phyloP scores from a whole-genome alignment of 2,888 invertebrate species.

The Colletes collaris region DNA sequence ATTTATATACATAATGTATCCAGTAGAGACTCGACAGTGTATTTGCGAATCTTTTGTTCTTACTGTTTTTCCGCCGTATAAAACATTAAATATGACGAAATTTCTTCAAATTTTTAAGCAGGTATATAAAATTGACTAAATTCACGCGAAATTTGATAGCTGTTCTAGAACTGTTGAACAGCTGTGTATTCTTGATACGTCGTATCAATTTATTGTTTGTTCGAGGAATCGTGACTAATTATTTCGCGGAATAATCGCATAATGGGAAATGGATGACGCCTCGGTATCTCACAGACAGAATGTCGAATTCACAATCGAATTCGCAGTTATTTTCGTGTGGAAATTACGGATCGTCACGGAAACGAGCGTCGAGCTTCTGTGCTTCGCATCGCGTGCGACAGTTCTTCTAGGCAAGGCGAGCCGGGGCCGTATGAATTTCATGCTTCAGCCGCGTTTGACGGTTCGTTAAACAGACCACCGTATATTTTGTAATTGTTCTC shows the following conservation, averaged over 20 bases:
- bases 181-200: too few relatives aligned
- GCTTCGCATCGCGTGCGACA: conserved; percentile 61
- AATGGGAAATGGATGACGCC: not conserved
- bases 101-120: too few relatives aligned
- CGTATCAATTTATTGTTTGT: not conserved
- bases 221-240: not conserved
- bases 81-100: too few relatives aligned
- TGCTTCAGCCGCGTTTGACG: conserved; percentile 51
- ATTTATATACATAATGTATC: too few relatives aligned
- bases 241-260: not conserved
- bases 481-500: conserved; percentile 54
- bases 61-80: too few relatives aligned
- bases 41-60: too few relatives aligned
- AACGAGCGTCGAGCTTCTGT: conserved; percentile 18
- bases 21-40: too few relatives aligned
- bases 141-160: too few relatives aligned
- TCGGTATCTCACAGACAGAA: not conserved
- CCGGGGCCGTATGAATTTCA: conserved; percentile 57
- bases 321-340: conserved; percentile 23
- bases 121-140: too few relatives aligned
- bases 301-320: conserved; percentile 21
- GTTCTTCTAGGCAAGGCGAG: conserved; percentile 25
- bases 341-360: conserved; percentile 32
- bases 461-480: conserved; percentile 55
- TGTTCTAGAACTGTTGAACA: too few relatives aligned